A percentile compares a stretch with the other conserved stretches of the same genome.
Evolutionary conservation across 2,797 vertebrate genomes (phyloP).

Genomic region (Myotis myotis): DNA sequence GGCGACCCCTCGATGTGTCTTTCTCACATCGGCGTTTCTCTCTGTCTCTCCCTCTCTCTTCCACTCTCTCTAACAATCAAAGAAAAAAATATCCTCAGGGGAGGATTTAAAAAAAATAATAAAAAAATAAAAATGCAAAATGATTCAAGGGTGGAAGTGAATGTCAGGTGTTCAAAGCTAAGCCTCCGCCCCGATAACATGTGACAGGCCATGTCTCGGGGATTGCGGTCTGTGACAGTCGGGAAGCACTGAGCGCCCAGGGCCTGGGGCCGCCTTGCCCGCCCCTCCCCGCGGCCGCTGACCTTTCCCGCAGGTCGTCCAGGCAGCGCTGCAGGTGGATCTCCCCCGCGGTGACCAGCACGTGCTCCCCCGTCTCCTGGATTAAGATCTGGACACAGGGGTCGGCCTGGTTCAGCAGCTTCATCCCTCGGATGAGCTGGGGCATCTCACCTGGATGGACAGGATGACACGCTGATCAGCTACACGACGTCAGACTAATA

Average conservation of each 20-base stretch:
- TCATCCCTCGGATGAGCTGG: conserved; percentile 95
- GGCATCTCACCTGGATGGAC: conserved; percentile 93
- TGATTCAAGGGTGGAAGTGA: neutral
- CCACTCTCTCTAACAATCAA: too few species aligned
- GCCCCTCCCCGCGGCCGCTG: conserved; percentile 50
- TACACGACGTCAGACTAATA: fast-evolving
- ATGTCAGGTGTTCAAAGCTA: conserved; percentile 63
- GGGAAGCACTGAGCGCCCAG: neutral
- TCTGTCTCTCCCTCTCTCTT: too few species aligned
- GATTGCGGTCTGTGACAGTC: conserved; percentile 28
- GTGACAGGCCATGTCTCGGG: neutral
- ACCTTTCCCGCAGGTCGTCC: conserved; percentile 96
- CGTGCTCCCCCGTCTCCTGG: conserved; percentile 97
- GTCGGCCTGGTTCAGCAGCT: conserved; percentile 97
- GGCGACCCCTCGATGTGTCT: too few species aligned
- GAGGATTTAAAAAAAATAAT: too few species aligned
- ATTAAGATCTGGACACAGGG: conserved; percentile 96
- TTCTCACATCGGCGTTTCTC: too few species aligned
- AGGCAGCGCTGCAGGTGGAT: conserved; percentile 97
- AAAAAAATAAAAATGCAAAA: neutral
- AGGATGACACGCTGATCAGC: neutral
- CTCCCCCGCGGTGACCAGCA: conserved; percentile 96
- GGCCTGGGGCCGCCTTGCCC: conserved; percentile 13
- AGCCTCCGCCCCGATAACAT: conserved; percentile 32
- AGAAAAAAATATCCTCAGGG: too few species aligned